Base-by-base conservation (phyloP, 2,797 vertebrate species). In the Onychomys arenicola region DNA sequence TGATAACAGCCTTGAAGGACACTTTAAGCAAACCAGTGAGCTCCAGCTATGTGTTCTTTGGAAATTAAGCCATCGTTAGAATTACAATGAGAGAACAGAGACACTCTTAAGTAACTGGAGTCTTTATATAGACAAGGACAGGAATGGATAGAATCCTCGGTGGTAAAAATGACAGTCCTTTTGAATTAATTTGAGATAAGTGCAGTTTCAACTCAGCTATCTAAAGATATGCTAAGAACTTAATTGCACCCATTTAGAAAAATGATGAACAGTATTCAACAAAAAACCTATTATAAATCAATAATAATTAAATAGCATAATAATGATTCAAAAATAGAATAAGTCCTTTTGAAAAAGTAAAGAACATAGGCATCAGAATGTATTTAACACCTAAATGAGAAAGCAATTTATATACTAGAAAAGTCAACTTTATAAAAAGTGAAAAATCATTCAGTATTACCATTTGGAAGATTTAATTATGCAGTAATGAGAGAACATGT, bases 291-390 rank as follows among this genome's bases (percentile, higher is more conserved):
- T 90, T 87, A 49, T 37, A 94, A 93, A 83, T 93, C 84, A 92
- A 29, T 94, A 95, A 76, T 81, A 87, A 81, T 93, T 93, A 94
- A 93, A 87, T 73, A 94, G 55, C 34, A 77, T 93, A 63, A 40
- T 90, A 94, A 76, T 40, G 52, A 96, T 82, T 96, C 75, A 78
- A 84, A 97, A 93, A 86, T 63, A 89, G 49, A 85, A 13, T 85
- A 43, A 92, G 37, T 61, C 65, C 59, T 84, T 89, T 67, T 87
- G 49, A 82, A 93, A 84, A 95, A 82, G 95, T 40, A 10, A 90
- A 63, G 46, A 76, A 77, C 27, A 86, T 40, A 78, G 49, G 96
- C 92, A 75, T 91, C 78, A 71, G 89, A 80, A 73, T 91, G 13
- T 87, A 61, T 59, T 87, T 86, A 92, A 76, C 46, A 91, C 49